Evolutionary conservation across 37 sponge, comb jelly and placozoan genomes (phyloP), one percentile per base, ranked within the genome.

Genomic region (Geodia barretti): DNA sequence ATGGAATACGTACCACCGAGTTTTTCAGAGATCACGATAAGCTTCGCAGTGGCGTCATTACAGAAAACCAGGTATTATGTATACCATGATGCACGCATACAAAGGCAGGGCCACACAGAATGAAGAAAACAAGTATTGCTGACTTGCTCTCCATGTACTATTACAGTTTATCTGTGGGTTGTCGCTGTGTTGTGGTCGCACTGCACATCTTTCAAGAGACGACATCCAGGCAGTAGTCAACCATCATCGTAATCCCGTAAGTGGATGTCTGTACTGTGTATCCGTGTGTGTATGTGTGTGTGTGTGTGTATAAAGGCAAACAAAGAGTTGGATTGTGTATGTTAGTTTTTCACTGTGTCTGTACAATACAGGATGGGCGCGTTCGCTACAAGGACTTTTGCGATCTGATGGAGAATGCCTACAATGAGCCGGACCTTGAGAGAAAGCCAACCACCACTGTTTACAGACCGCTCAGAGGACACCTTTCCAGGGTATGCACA

Each of bases 11-110:
- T 25, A 97, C 94, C 23, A 97, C 92, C 32, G 97, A 97, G 80
- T 97, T 97, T 77, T 97, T 97, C 80, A 78, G 62, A 23, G 97
- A 97, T 68, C 88, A 91, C 64, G 97, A 97, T 84, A 93, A 93
- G 75, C 82, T 91, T 32, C 41, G 90, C 41, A 93, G 90, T 86
- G 97, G 97, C 0, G 62, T 94, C 60, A 86, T 97, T 73, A 97
- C 97, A 30, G 89, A 91, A 78, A 97, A 91, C 58, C 97, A 97
- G 88, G 88, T 92, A 64, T 11, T 59, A 4, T 47, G 29, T n/a
- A 5, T 4, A 3, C 33, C 42, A 4, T 69, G 23, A 70, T 31
- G 3, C 24, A 26, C 79, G 69, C 70, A 25, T 25, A 20, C 24
- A 9, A 25, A 9, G 26, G 26, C 68, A 24, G 68, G 26, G n/a